phyloP scores from a whole-genome alignment of 2,888 invertebrate species.

The Cremastinae sp. region DNA sequence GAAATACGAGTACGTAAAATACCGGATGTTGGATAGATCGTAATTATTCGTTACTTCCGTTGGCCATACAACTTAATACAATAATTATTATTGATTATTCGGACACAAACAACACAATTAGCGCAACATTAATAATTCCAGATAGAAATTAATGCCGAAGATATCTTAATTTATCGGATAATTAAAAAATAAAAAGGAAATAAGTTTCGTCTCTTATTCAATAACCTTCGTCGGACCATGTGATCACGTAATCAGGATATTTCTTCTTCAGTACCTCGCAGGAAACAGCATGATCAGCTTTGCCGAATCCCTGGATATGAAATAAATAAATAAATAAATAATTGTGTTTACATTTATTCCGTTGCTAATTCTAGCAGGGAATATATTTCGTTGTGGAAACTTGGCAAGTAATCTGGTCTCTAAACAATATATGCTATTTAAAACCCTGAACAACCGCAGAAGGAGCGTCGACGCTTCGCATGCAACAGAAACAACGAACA shows the following conservation, averaged over 20 bases:
- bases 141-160: no score
- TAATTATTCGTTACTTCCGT: no score
- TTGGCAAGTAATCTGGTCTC: background rate
- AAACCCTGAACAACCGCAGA: background rate
- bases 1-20: background rate
- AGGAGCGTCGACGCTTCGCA: background rate
- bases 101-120: no score
- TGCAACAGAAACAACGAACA: background rate
- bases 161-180: no score
- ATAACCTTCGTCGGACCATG: slow-evolving; percentile 93
- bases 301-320: slow-evolving; percentile 89
- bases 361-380: no score
- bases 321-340: slow-evolving; percentile 34
- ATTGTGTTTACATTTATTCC: no score
- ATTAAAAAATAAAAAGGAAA: no score
- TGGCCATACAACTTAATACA: no score
- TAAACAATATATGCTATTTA: background rate
- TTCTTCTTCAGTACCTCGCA: slow-evolving; percentile 88
- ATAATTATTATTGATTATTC: no score
- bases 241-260: slow-evolving; percentile 89
- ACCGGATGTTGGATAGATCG: no score
- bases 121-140: no score
- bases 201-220: slow-evolving; percentile 47
- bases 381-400: background rate
- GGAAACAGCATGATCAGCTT: slow-evolving; percentile 92